Base-by-base conservation (phyloP, 2,113 vertebrate species). In the Gymnobelideus leadbeateri region DNA sequence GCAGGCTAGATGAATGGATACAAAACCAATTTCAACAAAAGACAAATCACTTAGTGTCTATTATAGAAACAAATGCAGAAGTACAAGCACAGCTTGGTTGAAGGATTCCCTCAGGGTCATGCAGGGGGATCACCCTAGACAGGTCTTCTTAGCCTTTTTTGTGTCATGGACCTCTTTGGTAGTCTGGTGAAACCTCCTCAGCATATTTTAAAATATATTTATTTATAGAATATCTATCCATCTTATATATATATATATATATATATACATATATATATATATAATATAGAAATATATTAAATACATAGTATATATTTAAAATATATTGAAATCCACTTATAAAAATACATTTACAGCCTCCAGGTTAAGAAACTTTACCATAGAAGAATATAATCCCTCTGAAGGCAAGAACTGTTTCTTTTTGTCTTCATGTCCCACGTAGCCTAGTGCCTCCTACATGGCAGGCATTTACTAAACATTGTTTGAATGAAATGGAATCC, bases 31-130 rank as follows among this genome's bases (percentile, higher is more conserved):
- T 1, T n/a, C 68, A 25, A 12, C 9, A 43, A 91, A 92, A 51
- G 91, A 47, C 89, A 89, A 57, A 92, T 8, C 10, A 84, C 57
- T 37, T 90, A 89, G 46, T 7, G 91, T 12, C 49, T 6, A 0
- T 10, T 3, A 51, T 0, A 1, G 6, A 46, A 0, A n/a, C 31
- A 61, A 28, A 68, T 3, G 1, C 57, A 77, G 6, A n/a, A n/a
- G 37, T 3, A 4, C 31, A 68, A 12, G 31, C 14, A 37, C 31
- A 14, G 31, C 2, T 0, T 37, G 61, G 14, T n/a, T 77, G 37
- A n/a, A 14, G 61, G 37, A 7, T 77, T n/a, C 31, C n/a, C 14
- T 12, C 89, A 24, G 89, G 43, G 24, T 24, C 6, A 10, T 8
- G 8, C 3, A 50, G 46, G 89, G 26, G 37, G 16, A 19, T 77